A percentile compares a stretch with the other conserved stretches of the same genome.
phyloP scores from a whole-genome alignment of 2,888 invertebrate species.

The Hedya salicella region DNA sequence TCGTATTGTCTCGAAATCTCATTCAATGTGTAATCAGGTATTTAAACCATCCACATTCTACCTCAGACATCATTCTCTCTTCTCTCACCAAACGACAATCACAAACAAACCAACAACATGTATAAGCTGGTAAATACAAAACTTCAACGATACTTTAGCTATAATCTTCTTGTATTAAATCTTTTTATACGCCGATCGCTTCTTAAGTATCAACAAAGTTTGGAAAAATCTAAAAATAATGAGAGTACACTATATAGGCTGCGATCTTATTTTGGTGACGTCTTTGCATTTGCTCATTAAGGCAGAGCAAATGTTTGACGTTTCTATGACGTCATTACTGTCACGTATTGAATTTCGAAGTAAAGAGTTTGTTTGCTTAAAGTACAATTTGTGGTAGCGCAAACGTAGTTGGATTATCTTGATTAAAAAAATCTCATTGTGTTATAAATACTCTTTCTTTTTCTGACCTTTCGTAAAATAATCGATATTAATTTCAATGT shows the following conservation, averaged over 20 bases:
- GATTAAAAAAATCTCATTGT: no score
- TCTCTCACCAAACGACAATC: conserved; percentile 53
- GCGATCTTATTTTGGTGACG: conserved; percentile 24
- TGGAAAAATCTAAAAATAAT: conserved; percentile 14
- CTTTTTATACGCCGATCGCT: conserved; percentile 8
- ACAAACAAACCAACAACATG: conserved; percentile 63
- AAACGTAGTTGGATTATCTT: no score
- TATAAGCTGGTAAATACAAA: conserved; percentile 74
- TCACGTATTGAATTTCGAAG: conserved; percentile 15
- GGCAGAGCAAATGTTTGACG: conserved; percentile 20
- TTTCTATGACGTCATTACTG: conserved; percentile 22
- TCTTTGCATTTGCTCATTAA: conserved; percentile 11
- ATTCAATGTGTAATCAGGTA: conserved; percentile 58
- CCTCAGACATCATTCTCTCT: conserved; percentile 60
- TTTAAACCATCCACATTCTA: conserved; percentile 61
- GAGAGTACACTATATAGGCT: conserved; percentile 9
- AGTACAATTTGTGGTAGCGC: background rate
- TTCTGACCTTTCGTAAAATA: no score
- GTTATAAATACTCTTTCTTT: background rate
- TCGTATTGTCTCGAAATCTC: conserved; percentile 65
- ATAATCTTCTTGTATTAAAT: background rate
- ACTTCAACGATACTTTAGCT: conserved; percentile 4
- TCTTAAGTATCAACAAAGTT: conserved; percentile 12
- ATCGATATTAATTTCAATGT: no score
- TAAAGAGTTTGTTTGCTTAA: background rate